Base-by-base conservation (phyloP, 2,888 invertebrate genomes). In the Anodontia alba region DNA sequence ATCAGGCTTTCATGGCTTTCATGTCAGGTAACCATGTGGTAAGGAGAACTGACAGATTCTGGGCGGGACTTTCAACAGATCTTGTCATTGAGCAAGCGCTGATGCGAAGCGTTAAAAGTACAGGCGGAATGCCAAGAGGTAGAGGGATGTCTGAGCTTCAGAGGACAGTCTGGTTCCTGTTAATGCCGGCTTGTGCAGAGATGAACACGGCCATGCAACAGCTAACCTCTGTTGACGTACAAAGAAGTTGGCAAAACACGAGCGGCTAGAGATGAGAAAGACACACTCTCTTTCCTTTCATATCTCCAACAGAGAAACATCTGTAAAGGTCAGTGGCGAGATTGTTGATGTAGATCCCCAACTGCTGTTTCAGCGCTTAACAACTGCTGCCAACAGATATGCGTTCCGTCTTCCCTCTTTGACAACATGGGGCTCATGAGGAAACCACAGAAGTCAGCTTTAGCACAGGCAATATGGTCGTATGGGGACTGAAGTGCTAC, bases 71-170 rank as follows among this genome's bases (percentile, higher is more conserved):
- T 7, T 84, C 88, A 26, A 75, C 86, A 33, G 87, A 91, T 71
- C 78, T 90, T 12, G 77, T 88, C 0, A 91, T 91, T 57, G 90
- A 91, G 68, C 89, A 91, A 69, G 82, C 80, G 3, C 73, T 90
- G 1, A 89, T 90, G 90, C 38, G 87, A 38, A 86, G 77, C 68
- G 31, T 90, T 0, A 90, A 89, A 66, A 76, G 78, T 23, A 80
- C 74, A 17, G 84, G 88, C n/a, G 89, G 89, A 17, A 23, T 88
- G 68, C 87, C 83, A 8, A 26, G 86, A 42, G 86, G 88, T 3
- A 43, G 81, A 26, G 88, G 86, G 17, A 81, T 87, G 83, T 49
- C 69, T 20, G 87, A 88, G 42, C 26, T 54, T n/a, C 85, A 88
- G 36, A 72, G 83, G 8, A 23, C 70, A 23, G 43, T 49, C 5